Percentiles rank a stretch among this genome's conserved stretches.
Evolutionary conservation across 2,797 vertebrate genomes (phyloP).

Genomic region (Onychomys arenicola): DNA sequence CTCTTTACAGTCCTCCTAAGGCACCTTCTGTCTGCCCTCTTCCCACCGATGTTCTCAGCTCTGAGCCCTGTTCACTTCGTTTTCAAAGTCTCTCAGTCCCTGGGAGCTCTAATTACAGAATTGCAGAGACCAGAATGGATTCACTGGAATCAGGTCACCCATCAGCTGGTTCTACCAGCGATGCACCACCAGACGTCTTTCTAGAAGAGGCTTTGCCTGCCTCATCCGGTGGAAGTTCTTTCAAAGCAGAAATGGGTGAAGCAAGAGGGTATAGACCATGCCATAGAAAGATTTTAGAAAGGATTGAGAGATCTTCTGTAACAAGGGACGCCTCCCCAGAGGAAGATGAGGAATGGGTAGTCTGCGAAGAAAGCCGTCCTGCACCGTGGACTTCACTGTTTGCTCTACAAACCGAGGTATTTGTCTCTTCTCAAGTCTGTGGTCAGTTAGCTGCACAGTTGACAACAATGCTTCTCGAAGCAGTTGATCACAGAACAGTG

Average conservation of each 20-base stretch:
- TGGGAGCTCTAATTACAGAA: not conserved
- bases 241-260: not conserved
- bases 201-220: accelerated
- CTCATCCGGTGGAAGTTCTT: not conserved
- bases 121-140: accelerated
- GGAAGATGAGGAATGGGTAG: accelerated
- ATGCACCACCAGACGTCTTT: not conserved
- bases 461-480: not conserved
- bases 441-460: not conserved
- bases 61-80: not conserved
- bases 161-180: accelerated
- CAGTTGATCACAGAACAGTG: not conserved
- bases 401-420: constrained; percentile 89
- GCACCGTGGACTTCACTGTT: constrained; percentile 86
- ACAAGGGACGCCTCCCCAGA: not conserved
- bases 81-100: not conserved
- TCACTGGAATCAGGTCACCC: accelerated
- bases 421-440: not conserved
- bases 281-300: not conserved
- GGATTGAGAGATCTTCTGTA: accelerated
- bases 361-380: not conserved
- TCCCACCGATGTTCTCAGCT: accelerated
- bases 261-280: not conserved
- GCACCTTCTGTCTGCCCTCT: not conserved
- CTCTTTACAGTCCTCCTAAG: not conserved